Base-by-base conservation (phyloP, 1,140 invertebrate species). In the Drosophila mojavensis region DNA sequence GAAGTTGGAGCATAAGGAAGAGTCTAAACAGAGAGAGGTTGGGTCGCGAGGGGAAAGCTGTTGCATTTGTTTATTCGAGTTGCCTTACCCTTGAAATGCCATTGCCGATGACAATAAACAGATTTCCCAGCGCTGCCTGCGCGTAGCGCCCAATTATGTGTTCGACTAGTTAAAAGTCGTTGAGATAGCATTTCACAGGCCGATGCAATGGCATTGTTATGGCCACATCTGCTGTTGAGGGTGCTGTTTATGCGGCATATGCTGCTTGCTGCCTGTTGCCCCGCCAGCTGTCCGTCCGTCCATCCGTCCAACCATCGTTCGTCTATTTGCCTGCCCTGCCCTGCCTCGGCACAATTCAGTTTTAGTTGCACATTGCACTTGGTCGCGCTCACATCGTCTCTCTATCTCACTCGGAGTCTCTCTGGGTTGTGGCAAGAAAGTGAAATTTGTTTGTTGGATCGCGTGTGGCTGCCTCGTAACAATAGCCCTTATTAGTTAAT, bases 321-420 rank as follows among this genome's bases (percentile, higher is more conserved):
- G 24, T 17, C 33, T 41, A 45, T 28, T 65, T 65, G 73, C 66
- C 33, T 68, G 79, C 82, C 36, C 71, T 51, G 60, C 13, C 62
- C 45, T 62, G 67, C 53, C 66, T 41, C 65, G 36, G 59, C 51
- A 63, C 65, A 56, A 43, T 66, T 17, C n/a, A 2, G 55, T 45
- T 79, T 78, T 78, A 89, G 84, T 89, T 89, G 84, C 81, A 84
- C 71, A 66, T 79, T 78, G 84, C 78, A 84, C 78, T 84, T 84
- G 74, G 70, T 64, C 58, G 83, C 64, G 84, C 45, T 60, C 72
- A 72, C 71, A 82, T 60, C 77, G 56, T 50, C 43, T 4, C 51
- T 41, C 36, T 24, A 24, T 24, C 20, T 24, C 20, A 24, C 20
- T 24, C 20, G 20, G 20, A 24, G 20, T 24, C 20, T 24, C 20